Conservation (phyloP, 2,113 vertebrate genomes). For the Burhinus oedicnemus region DNA sequence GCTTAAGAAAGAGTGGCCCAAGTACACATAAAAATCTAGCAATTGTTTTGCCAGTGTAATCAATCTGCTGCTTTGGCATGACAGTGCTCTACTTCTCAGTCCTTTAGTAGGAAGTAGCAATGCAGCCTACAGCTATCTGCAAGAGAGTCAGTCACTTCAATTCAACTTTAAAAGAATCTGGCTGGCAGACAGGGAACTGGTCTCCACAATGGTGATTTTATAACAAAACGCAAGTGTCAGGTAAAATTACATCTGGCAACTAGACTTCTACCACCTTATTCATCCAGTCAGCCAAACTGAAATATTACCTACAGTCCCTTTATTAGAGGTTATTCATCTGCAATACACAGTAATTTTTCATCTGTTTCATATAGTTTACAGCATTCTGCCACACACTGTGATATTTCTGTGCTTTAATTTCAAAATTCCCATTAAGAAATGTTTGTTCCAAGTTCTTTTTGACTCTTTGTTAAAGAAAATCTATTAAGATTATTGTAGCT, state of each 20-base stretch:
- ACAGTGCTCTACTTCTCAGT: constrained; percentile 1
- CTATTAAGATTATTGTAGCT: background rate
- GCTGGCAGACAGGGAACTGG: constrained; percentile 39
- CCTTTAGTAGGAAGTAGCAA: constrained; percentile 20
- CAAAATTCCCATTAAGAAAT: background rate
- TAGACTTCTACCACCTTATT: background rate
- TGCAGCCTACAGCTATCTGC: constrained; percentile 35
- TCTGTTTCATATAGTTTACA: background rate
- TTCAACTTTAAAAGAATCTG: constrained; percentile 60
- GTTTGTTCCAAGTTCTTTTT: background rate
- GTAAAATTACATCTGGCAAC: constrained; percentile 47
- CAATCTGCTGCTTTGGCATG: background rate
- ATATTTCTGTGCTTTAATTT: background rate
- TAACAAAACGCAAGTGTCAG: constrained; percentile 55
- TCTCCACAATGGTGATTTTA: constrained; percentile 44
- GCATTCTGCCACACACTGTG: background rate
- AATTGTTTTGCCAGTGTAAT: background rate
- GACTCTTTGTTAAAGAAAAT: background rate
- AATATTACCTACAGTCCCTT: background rate
- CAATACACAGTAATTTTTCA: background rate
- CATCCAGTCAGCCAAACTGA: background rate
- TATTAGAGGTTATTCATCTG: constrained; percentile 12
- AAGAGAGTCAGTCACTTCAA: constrained; percentile 58
- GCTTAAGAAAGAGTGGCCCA: background rate
- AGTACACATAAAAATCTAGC: background rate